Percentiles rank a stretch among this genome's conserved stretches.
phyloP scores from a whole-genome alignment of 2,888 invertebrate species.

The Drosophila parthenogenetica region DNA sequence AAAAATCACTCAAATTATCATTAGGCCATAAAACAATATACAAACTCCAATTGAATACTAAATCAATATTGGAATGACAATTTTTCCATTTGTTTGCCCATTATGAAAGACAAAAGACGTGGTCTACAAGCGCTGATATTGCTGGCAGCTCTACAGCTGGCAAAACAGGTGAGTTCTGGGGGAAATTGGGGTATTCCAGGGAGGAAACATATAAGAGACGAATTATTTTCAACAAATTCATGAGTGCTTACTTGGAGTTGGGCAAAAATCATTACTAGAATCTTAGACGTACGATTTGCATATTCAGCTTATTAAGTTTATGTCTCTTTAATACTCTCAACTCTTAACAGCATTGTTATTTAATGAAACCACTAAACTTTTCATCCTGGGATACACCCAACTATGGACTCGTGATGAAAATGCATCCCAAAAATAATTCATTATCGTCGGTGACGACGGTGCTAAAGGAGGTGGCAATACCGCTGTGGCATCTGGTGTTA shows the following conservation, averaged over 20 bases:
- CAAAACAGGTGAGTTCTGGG: conserved; percentile 50
- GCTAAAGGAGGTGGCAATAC: conserved; percentile 65
- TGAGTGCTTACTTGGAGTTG: too few relatives aligned
- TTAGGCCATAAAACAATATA: conserved; percentile 32
- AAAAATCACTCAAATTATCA: conserved; percentile 60
- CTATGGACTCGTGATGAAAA: conserved; percentile 60
- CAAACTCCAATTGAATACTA: conserved; percentile 8
- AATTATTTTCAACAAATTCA: too few relatives aligned
- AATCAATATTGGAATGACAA: conserved; percentile 1
- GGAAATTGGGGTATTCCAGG: neutral
- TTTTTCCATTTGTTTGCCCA: conserved; percentile 22
- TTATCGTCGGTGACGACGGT: conserved; percentile 71
- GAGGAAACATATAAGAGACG: too few relatives aligned
- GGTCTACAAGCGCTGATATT: conserved; percentile 42
- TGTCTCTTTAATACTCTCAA: neutral
- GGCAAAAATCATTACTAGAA: too few relatives aligned
- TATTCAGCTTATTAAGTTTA: too few relatives aligned
- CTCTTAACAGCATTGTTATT: conserved; percentile 66
- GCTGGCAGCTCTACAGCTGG: conserved; percentile 45
- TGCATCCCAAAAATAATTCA: conserved; percentile 66
- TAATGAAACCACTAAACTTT: conserved; percentile 62
- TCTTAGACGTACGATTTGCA: too few relatives aligned
- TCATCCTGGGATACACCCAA: conserved; percentile 61
- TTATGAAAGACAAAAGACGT: conserved; percentile 47
- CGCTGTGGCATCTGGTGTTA: conserved; percentile 71